Conservation (phyloP, 1,140 invertebrate species). For the Rhizoglyphus robini region DNA sequence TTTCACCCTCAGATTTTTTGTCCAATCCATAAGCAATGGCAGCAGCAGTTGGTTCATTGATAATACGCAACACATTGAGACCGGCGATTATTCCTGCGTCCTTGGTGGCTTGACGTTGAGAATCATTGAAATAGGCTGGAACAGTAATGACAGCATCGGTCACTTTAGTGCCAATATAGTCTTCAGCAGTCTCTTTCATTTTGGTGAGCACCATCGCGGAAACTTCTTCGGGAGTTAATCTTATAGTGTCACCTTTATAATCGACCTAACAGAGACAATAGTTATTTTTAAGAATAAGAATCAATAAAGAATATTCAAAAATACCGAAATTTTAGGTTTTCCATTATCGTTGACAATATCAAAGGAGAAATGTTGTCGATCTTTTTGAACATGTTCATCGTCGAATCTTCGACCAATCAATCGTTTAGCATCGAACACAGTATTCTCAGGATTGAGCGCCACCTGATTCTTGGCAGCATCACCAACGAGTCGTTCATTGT, state of each 20-base stretch:
- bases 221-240: constrained; percentile 44
- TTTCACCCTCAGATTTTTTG: constrained; percentile 43
- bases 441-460: constrained; percentile 89
- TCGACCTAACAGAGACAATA: too few species aligned
- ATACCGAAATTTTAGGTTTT: constrained; percentile 77
- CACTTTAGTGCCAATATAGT: constrained; percentile 72
- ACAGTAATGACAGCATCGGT: constrained; percentile 81
- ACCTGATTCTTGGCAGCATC: constrained; percentile 92
- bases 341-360: constrained; percentile 66
- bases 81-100: constrained; percentile 61
- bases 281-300: too few species aligned
- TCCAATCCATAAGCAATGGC: constrained; percentile 69
- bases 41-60: constrained; percentile 62
- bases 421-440: constrained; percentile 24
- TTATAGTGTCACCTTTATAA: constrained; percentile 42
- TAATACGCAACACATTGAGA: constrained; percentile 90
- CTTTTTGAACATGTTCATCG: constrained; percentile 69
- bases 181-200: constrained; percentile 86
- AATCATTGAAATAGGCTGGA: constrained; percentile 62
- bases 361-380: constrained; percentile 96
- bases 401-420: constrained; percentile 85
- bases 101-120: constrained; percentile 75
- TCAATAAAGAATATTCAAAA: too few species aligned
- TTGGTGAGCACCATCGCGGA: constrained; percentile 51
- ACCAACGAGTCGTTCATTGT: constrained; percentile 75